Base-by-base conservation (phyloP, 1,140 invertebrate genomes). In the Vanessa atalanta region DNA sequence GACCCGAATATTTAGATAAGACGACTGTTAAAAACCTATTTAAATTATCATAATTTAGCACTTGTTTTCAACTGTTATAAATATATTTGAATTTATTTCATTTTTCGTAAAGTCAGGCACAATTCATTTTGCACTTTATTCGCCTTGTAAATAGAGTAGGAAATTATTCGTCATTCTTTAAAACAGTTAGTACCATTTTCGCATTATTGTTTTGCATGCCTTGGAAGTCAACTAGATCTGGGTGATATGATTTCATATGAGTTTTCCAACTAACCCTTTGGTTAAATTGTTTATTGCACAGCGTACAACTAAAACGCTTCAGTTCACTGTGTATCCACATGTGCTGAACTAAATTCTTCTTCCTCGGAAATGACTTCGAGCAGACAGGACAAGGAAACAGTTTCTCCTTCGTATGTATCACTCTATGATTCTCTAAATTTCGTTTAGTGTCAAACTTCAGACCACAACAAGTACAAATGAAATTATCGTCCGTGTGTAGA, bases 221-320 rank as follows among this genome's bases (percentile, higher is more conserved):
- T 16, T 87, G 81, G 73, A 80, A 82, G 64, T 84, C 74, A 60
- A 75, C 74, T 43, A 86, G 48, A 3, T 88, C 88, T 0, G 86
- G 86, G 69, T 90, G 88, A 53, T 87, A 83, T 0, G 83, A 83
- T 31, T 84, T 86, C 88, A 89, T 90, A 26, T 91, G 88, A 0
- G 83, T 85, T 63, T 84, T 89, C 84, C 86, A 90, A 63, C 85
- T 90, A 9, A 88, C 84, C 47, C 88, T 81, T 57, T 93, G 91
- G 55, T 91, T 91, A 78, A 94, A 94, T 57, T 93, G 90, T 69
- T 94, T 94, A 79, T 93, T 88, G 80, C 94, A 94, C 16, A 92
- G 69, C 12, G 90, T 87, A 79, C 94, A 94, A 50, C 83, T 82
- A 65, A 89, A 86, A 47, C 81, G 72, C 68, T 87, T 90, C 77